Evolutionary conservation across 2,113 vertebrate genomes (phyloP).

Genomic region (Nyctibius bracteatus): DNA sequence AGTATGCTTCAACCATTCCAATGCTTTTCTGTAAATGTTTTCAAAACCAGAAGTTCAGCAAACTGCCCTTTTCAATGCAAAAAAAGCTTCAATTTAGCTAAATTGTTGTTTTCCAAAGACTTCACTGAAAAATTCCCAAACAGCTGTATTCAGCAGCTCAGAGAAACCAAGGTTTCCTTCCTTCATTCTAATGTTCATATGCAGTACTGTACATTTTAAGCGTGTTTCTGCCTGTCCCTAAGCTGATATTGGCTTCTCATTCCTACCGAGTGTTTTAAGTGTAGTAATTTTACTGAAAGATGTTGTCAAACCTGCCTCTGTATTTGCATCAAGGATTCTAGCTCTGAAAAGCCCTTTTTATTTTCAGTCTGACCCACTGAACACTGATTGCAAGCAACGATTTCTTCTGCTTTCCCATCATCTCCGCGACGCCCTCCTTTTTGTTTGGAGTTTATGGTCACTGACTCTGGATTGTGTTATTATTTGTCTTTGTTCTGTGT

Average conservation of each 20-base stretch:
- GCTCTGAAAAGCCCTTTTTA: not conserved
- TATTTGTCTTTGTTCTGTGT: conserved; percentile 47
- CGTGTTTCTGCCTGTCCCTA: not conserved
- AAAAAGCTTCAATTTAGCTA: conserved; percentile 24
- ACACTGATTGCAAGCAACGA: conserved; percentile 32
- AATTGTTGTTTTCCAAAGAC: not conserved
- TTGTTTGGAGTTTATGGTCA: conserved; percentile 52
- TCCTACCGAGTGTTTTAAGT: not conserved
- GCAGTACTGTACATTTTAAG: not conserved
- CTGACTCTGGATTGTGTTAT: conserved; percentile 42
- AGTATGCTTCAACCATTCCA: not conserved
- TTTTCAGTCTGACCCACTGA: conserved; percentile 35
- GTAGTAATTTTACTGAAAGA: not conserved
- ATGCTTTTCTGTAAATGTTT: not conserved
- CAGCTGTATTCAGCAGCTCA: not conserved
- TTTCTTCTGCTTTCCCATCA: conserved; percentile 48
- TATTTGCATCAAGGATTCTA: not conserved
- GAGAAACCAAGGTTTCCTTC: not conserved
- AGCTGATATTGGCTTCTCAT: not conserved
- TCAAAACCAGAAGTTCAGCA: not conserved
- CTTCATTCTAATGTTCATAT: not conserved
- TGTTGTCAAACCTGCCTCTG: not conserved
- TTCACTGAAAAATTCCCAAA: not conserved
- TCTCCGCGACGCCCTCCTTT: not conserved
- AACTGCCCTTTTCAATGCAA: not conserved